Evolutionary conservation across 2,113 vertebrate genomes (phyloP).

Genomic region (Gulo gulo): DNA sequence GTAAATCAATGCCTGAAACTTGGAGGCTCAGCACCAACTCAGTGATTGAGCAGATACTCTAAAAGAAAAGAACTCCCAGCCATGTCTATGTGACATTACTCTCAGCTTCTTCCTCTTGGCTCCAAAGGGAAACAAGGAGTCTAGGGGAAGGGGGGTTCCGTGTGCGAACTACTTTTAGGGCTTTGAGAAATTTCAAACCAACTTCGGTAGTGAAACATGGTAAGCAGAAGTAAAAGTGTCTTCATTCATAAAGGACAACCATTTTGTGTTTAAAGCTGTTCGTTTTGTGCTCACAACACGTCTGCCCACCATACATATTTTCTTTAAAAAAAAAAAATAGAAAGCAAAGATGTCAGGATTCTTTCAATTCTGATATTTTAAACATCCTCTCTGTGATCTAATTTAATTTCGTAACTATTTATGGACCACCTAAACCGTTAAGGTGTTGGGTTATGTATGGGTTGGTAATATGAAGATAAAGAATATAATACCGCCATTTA

Average conservation of each 20-base stretch:
- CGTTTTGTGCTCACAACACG: not conserved
- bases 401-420: not conserved
- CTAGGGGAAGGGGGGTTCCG: accelerated
- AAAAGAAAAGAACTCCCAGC: not conserved
- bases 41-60: not conserved
- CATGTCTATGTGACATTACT: not conserved
- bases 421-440: not conserved
- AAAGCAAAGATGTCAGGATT: not conserved
- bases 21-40: not conserved
- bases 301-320: not conserved
- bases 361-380: not conserved
- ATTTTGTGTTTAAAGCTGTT: not conserved
- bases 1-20: not conserved
- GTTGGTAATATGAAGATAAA: not conserved
- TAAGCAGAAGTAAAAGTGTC: not conserved
- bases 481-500: not conserved
- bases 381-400: not conserved
- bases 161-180: not conserved
- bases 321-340: not conserved
- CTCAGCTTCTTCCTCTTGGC: not conserved
- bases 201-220: not conserved
- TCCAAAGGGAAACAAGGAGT: not conserved
- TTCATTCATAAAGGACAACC: not conserved
- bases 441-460: not conserved
- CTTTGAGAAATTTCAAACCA: not conserved